Conservation (phyloP, 2,797 vertebrate genomes). For the Dallia pectoralis region DNA sequence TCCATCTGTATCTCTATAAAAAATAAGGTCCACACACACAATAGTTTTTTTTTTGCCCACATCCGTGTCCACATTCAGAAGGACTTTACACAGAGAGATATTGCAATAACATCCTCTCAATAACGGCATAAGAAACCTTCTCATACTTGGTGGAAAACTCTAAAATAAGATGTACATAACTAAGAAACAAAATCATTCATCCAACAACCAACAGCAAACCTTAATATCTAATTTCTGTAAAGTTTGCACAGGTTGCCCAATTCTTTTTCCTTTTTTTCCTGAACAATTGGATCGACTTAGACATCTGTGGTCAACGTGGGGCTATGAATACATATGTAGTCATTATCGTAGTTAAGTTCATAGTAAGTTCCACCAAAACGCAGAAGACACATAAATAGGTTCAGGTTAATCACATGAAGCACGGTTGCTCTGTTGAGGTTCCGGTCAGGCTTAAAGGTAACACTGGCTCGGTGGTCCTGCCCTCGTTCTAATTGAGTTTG, state of each 20-base stretch:
- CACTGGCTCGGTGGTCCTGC: not conserved
- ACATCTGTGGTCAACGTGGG: no score
- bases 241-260: no score
- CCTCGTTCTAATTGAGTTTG: not conserved
- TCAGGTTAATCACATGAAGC: not conserved
- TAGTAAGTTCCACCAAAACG: not conserved
- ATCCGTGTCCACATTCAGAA: not conserved
- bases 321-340: no score
- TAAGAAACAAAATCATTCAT: no score
- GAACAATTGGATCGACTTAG: no score
- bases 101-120: not conserved
- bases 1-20: not conserved
- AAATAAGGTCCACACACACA: not conserved
- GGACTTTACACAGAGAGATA: not conserved
- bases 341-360: not conserved
- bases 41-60: not conserved
- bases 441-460: not conserved
- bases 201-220: no score
- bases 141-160: no score
- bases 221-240: no score
- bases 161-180: no score
- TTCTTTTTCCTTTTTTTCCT: no score
- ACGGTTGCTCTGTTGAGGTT: not conserved
- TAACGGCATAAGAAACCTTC: no score
- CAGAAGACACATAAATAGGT: not conserved